phyloP scores from a whole-genome alignment of 1,140 invertebrate species.

The Drusus annulatus region DNA sequence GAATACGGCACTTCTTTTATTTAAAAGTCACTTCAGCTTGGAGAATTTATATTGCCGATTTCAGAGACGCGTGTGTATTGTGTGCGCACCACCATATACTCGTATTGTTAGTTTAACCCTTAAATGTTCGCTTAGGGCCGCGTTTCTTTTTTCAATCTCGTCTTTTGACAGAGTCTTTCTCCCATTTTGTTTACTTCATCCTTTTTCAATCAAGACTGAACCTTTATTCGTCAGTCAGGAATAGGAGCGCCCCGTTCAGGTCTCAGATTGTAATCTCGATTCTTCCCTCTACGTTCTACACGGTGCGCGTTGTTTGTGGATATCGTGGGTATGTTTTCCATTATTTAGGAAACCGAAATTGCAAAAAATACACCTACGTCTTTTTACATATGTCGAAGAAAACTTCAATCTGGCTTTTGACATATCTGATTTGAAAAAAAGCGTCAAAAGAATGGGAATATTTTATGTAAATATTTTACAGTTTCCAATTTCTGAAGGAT shows the following conservation, averaged over 20 bases:
- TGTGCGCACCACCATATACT: too few relatives aligned
- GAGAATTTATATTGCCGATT: too few relatives aligned
- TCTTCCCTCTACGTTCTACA: conserved; percentile 1
- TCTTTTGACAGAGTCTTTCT: conserved; percentile 6
- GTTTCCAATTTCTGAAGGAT: too few relatives aligned
- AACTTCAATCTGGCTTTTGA: conserved; percentile 20
- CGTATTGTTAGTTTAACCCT: not conserved
- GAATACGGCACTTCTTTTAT: too few relatives aligned
- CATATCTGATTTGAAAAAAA: too few relatives aligned
- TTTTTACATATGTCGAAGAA: conserved; percentile 2
- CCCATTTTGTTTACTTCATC: conserved; percentile 45
- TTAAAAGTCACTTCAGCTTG: too few relatives aligned
- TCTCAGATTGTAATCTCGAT: conserved; percentile 52
- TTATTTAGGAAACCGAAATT: conserved; percentile 53
- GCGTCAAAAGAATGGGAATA: too few relatives aligned
- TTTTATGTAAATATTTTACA: too few relatives aligned
- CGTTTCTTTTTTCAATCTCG: conserved; percentile 51
- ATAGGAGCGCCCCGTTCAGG: conserved; percentile 18
- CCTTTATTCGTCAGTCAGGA: conserved; percentile 54
- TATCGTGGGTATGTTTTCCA: conserved; percentile 38
- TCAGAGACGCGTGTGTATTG: too few relatives aligned
- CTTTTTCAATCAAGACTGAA: conserved; percentile 56
- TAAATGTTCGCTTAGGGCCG: conserved; percentile 33
- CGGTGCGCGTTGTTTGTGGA: conserved; percentile 51
- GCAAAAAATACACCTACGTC: conserved; percentile 43